phyloP scores from a whole-genome alignment of 1,140 invertebrate genomes.

The Drosophila elegans region DNA sequence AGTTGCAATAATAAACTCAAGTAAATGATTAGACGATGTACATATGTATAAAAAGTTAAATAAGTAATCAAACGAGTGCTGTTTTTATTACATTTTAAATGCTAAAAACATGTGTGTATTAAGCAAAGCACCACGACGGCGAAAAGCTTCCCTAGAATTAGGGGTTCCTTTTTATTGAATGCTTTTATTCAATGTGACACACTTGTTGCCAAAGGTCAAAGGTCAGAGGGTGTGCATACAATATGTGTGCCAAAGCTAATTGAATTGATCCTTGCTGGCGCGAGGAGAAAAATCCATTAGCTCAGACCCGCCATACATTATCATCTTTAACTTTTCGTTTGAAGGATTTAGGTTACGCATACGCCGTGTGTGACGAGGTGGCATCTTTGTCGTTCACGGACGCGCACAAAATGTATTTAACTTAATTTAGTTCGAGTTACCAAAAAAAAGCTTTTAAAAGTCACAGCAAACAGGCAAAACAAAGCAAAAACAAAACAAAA shows the following conservation, averaged over 20 bases:
- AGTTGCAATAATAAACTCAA: no score
- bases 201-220: slow-evolving; percentile 35
- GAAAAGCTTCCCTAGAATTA: background rate
- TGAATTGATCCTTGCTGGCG: slow-evolving; percentile 28
- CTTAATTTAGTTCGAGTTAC: slow-evolving; percentile 80
- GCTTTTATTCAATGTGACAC: slow-evolving; percentile 41
- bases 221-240: slow-evolving; percentile 5
- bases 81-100: no score
- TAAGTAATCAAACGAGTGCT: no score
- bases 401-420: slow-evolving; percentile 65
- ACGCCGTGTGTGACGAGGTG: slow-evolving; percentile 30
- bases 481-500: slow-evolving; percentile 24
- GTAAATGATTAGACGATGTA: no score
- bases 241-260: slow-evolving; percentile 43
- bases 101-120: no score
- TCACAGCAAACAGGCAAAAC: slow-evolving; percentile 49
- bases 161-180: slow-evolving; percentile 24
- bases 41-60: no score
- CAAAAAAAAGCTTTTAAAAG: slow-evolving; percentile 83
- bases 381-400: slow-evolving; percentile 20
- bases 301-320: slow-evolving; percentile 6
- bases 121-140: background rate
- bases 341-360: slow-evolving; percentile 32
- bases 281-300: slow-evolving; percentile 32
- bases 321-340: slow-evolving; percentile 13